Evolutionary conservation across 2,113 vertebrate species (phyloP).

Genomic region (Microtus ochrogaster): DNA sequence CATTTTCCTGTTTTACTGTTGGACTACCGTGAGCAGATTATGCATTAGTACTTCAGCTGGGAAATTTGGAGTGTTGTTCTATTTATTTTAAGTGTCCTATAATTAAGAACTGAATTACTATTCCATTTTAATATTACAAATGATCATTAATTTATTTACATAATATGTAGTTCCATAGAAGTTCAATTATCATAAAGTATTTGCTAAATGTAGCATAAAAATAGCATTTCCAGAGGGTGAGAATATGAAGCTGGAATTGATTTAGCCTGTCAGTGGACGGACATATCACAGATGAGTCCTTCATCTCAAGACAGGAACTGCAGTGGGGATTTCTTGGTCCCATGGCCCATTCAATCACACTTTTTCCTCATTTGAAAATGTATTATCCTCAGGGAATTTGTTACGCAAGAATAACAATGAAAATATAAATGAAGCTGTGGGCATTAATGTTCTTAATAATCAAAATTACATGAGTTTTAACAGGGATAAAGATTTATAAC

Average conservation of each 20-base stretch:
- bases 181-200: conserved; percentile 85
- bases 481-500: not conserved
- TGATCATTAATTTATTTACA: conserved; percentile 88
- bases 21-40: conserved; percentile 41
- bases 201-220: conserved; percentile 89
- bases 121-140: conserved; percentile 84
- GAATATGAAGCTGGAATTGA: conserved; percentile 68
- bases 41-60: conserved; percentile 71
- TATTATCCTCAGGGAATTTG: conserved; percentile 35
- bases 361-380: not conserved
- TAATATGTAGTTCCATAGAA: conserved; percentile 85
- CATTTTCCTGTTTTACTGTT: conserved; percentile 61
- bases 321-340: not conserved
- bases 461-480: conserved; percentile 15
- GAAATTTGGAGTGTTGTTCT: conserved; percentile 82
- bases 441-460: not conserved
- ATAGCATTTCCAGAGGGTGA: conserved; percentile 79
- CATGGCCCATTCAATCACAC: not conserved
- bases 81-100: conserved; percentile 88
- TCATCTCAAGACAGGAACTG: conserved; percentile 17
- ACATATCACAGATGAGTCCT: not conserved
- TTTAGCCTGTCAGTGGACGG: conserved; percentile 54
- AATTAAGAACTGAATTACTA: conserved; percentile 88
- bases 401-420: not conserved
- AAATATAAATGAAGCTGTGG: not conserved